A percentile compares a stretch with the other conserved stretches of the same genome.
phyloP scores from a whole-genome alignment of 2,888 invertebrate genomes.

The Liodrosophila aerea region DNA sequence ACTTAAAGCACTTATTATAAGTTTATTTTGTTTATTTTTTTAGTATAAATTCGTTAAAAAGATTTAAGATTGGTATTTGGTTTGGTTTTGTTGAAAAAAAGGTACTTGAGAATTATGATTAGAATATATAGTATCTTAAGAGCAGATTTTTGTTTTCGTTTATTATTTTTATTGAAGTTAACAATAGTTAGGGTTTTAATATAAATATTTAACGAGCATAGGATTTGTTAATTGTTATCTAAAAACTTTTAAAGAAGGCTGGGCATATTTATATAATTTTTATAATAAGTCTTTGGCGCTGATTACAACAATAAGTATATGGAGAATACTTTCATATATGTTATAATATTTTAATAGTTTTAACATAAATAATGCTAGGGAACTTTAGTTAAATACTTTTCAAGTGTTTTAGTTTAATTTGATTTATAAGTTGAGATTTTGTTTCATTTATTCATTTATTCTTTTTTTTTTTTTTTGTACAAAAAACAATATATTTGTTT shows the following conservation, averaged over 20 bases:
- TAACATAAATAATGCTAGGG: constrained; percentile 38
- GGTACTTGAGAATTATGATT: constrained; percentile 66
- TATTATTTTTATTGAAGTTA: constrained; percentile 31
- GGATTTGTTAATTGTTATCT: constrained; percentile 19
- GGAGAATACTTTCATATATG: constrained; percentile 3
- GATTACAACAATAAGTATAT: constrained; percentile 58
- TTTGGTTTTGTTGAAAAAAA: constrained; percentile 47
- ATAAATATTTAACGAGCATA: constrained; percentile 45
- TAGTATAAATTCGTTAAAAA: constrained; percentile 73
- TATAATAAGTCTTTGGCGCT: constrained; percentile 68
- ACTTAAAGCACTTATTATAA: constrained; percentile 70
- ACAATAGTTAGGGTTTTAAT: constrained; percentile 46
- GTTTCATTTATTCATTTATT: too few relatives aligned
- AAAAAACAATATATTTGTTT: constrained; percentile 54
- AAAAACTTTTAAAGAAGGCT: constrained; percentile 57
- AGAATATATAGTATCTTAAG: constrained; percentile 31
- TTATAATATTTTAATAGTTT: constrained; percentile 32
- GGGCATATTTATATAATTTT: constrained; percentile 41
- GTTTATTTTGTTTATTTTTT: constrained; percentile 39
- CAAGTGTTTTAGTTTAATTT: constrained; percentile 51
- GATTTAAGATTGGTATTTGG: constrained; percentile 53
- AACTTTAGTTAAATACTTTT: constrained; percentile 54
- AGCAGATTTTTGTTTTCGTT: constrained; percentile 36
- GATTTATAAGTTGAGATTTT: constrained; percentile 24
- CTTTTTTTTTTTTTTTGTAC: constrained; percentile 33